phyloP scores from a whole-genome alignment of 64 coral and sea anemone species.

The Montipora capricornis region DNA sequence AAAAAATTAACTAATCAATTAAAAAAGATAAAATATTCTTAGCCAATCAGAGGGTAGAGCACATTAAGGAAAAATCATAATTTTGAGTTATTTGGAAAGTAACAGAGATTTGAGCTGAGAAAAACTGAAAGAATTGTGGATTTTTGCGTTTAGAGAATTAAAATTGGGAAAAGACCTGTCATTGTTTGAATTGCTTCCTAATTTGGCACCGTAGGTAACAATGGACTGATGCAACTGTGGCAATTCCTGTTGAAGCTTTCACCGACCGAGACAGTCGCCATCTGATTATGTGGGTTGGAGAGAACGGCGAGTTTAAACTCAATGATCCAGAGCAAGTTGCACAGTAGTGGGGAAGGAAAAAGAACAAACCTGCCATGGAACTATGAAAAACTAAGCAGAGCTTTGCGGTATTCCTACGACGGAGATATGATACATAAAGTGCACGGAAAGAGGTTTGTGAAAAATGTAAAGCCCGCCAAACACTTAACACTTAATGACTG shows the following conservation, averaged over 20 bases:
- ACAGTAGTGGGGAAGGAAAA: constrained; percentile 89
- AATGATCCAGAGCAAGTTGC: constrained; percentile 96
- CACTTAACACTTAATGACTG: no score
- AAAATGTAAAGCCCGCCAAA: no score
- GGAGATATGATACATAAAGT: constrained; percentile 99
- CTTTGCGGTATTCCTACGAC: constrained; percentile 95
- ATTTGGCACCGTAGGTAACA: constrained; percentile 71
- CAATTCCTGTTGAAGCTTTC: constrained; percentile 90
- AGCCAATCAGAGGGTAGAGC: no score
- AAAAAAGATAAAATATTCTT: no score
- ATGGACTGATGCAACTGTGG: constrained; percentile 98
- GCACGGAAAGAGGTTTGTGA: constrained; percentile 84
- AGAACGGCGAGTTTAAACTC: constrained; percentile 97
- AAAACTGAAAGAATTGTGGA: no score
- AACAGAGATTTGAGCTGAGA: no score
- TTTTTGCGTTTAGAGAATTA: no score
- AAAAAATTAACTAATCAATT: no score
- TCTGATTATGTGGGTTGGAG: constrained; percentile 98
- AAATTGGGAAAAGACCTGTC: no score
- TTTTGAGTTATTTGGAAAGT: no score
- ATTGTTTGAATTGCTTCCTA: no score
- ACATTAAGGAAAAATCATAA: no score
- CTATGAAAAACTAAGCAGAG: constrained; percentile 96
- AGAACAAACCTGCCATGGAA: constrained; percentile 99
- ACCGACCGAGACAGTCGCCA: constrained; percentile 97